Percentiles rank a stretch among this genome's conserved stretches.
Evolutionary conservation across 1,140 invertebrate genomes (phyloP).

Genomic region (Dreissena polymorpha): DNA sequence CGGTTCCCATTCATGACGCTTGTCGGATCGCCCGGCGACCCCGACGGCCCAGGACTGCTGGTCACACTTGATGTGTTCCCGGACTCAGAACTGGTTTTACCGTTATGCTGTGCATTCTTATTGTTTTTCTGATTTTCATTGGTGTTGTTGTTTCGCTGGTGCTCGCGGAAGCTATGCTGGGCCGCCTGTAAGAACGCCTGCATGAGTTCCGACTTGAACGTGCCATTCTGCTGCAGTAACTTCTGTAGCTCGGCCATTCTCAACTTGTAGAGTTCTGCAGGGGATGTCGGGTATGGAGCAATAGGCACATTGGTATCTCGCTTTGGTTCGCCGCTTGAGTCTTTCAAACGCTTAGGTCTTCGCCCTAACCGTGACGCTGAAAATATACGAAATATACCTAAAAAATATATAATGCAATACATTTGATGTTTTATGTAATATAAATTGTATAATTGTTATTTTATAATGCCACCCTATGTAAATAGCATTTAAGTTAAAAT

Average conservation of each 20-base stretch:
- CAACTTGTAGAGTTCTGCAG: conserved; percentile 67
- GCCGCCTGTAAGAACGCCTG: conserved; percentile 73
- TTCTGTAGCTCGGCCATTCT: conserved; percentile 76
- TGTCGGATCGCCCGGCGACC: not conserved
- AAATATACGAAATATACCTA: too few relatives aligned
- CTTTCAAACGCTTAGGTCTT: conserved; percentile 78
- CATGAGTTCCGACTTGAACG: conserved; percentile 75
- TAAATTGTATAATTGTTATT: too few relatives aligned
- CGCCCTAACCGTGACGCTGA: conserved; percentile 79
- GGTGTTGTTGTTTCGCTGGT: conserved; percentile 60
- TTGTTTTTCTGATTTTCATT: conserved; percentile 53
- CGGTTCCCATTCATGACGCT: conserved; percentile 46
- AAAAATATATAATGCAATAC: not conserved
- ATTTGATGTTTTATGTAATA: too few relatives aligned
- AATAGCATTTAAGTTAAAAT: too few relatives aligned
- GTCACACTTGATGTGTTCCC: too few relatives aligned
- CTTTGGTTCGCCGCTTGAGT: conserved; percentile 63
- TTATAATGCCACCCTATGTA: too few relatives aligned
- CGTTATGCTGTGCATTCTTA: not conserved
- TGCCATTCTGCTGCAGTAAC: conserved; percentile 72
- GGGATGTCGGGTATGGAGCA: conserved; percentile 72
- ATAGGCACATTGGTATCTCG: conserved; percentile 71
- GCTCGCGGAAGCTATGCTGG: conserved; percentile 74
- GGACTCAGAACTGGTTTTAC: conserved; percentile 42
- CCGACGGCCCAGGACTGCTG: conserved; percentile 23